These are phyloP conservation scores for Pachymerium ferrugineum DNA, from an alignment of 2,888 invertebrate species.

Conservation along the genomic window DNA sequence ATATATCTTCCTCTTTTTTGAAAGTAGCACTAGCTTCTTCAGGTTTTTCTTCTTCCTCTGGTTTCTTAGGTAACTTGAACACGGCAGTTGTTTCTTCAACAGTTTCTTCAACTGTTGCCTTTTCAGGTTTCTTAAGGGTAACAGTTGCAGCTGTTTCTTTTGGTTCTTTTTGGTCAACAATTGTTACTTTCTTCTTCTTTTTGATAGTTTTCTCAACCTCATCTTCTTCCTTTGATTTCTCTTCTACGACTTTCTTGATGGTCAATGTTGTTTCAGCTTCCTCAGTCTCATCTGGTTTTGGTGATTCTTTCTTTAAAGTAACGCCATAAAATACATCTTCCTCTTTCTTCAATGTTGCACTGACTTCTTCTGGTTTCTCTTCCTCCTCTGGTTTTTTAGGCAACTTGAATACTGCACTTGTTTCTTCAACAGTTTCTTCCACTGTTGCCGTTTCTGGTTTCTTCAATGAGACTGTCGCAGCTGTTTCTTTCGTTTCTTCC, in stretches of 20 bases:
- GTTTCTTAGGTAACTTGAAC: neutral
- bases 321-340: too few species aligned
- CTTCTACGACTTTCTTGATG: conserved; percentile 32
- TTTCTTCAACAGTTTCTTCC: neutral
- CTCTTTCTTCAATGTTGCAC: conserved; percentile 28
- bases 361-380: conserved; percentile 33
- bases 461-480: neutral
- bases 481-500: conserved; percentile 33
- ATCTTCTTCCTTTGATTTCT: conserved; percentile 37
- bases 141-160: neutral
- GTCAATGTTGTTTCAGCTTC: neutral
- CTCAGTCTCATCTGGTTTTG: neutral
- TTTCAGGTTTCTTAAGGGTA: neutral
- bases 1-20: conserved; percentile 31
- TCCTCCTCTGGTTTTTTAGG: conserved; percentile 26
- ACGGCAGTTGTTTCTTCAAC: neutral
- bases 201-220: conserved; percentile 34
- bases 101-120: neutral
- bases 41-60: conserved; percentile 25
- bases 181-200: conserved; percentile 39
- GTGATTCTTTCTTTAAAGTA: neutral
- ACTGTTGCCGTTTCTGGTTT: neutral
- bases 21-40: conserved; percentile 32
- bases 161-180: conserved; percentile 31
- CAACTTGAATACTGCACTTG: neutral